A percentile compares a stretch with the other conserved stretches of the same genome.
phyloP scores from a whole-genome alignment of 2,797 vertebrate species.

The Rallus crepitans region DNA sequence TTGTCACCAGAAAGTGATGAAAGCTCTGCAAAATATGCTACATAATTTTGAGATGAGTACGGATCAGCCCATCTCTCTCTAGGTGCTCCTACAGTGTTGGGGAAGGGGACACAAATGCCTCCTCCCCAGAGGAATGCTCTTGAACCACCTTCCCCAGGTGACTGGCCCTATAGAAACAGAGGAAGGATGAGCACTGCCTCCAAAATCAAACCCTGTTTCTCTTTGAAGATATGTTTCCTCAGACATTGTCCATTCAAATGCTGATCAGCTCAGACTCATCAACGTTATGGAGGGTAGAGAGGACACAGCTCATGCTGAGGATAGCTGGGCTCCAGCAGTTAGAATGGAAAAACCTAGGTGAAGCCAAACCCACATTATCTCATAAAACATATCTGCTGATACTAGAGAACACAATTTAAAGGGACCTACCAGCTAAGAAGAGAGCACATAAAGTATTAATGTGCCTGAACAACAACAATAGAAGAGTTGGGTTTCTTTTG shows the following conservation, averaged over 20 bases:
- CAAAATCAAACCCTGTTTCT: not conserved
- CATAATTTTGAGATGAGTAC: not conserved
- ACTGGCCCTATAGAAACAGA: not conserved
- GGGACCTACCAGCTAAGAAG: constrained; percentile 20
- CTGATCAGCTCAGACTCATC: not conserved
- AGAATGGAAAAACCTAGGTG: not conserved
- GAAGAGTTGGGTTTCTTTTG: not conserved
- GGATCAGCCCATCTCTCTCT: not conserved
- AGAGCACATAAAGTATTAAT: not conserved
- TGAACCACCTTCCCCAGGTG: not conserved
- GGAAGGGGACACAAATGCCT: not conserved
- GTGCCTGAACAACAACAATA: constrained; percentile 24
- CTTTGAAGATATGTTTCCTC: not conserved
- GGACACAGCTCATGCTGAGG: not conserved
- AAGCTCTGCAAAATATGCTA: not conserved
- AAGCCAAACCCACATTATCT: not conserved
- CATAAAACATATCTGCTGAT: constrained; percentile 10
- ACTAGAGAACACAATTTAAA: constrained; percentile 22
- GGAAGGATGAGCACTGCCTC: not conserved
- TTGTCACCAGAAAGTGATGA: not conserved
- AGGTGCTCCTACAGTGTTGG: not conserved
- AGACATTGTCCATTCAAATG: not conserved
- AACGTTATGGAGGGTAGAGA: not conserved
- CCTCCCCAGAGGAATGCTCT: not conserved
- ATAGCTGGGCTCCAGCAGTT: not conserved